Conservation (phyloP, 2,797 vertebrate genomes). For the Falco berigora region DNA sequence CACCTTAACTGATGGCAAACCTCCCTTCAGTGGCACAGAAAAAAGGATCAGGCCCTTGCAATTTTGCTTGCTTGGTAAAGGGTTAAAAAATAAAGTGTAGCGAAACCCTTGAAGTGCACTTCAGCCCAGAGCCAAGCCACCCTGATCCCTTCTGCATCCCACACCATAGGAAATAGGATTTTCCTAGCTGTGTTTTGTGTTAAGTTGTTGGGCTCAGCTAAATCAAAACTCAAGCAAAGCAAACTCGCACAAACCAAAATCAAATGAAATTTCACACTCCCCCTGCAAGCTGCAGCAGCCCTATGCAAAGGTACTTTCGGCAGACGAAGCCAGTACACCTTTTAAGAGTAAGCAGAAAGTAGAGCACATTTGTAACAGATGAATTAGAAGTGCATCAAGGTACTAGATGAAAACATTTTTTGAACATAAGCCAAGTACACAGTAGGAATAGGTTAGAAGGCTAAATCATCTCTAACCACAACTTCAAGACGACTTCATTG, state of each 20-base stretch:
- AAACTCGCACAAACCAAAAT: neutral
- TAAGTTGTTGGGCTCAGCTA: constrained; percentile 9
- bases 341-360: neutral
- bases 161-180: neutral
- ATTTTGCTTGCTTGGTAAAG: neutral
- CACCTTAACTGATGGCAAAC: neutral
- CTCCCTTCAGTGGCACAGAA: neutral
- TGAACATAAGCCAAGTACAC: constrained; percentile 6
- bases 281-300: neutral
- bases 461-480: constrained; percentile 62
- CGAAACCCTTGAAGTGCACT: neutral
- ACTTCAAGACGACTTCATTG: constrained; percentile 54
- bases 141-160: neutral
- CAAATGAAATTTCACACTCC: constrained; percentile 39
- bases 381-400: constrained; percentile 51
- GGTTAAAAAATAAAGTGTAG: neutral
- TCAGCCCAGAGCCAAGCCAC: neutral
- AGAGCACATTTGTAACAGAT: constrained; percentile 36
- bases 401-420: constrained; percentile 43
- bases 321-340: neutral
- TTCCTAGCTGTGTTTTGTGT: constrained; percentile 41
- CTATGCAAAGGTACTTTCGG: neutral
- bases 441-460: constrained; percentile 44
- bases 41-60: neutral
- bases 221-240: constrained; percentile 18